Evolutionary conservation across 2,797 vertebrate species (phyloP), one percentile per base, ranked within the genome.

Genomic region (Pipistrellus kuhlii): DNA sequence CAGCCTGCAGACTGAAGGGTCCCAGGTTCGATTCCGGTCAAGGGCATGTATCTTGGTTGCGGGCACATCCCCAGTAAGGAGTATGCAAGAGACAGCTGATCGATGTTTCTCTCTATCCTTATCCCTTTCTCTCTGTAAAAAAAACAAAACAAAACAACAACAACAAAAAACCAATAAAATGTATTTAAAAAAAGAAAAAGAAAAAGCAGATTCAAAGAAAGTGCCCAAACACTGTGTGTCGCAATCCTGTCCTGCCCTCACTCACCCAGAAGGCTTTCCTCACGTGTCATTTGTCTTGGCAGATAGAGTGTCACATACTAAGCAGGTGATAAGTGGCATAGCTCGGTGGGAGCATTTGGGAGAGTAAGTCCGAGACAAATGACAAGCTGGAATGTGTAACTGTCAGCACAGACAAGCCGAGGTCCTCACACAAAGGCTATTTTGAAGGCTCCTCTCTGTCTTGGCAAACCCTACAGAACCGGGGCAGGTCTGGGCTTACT

Each of bases 321-420:
- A 92, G 93, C 96, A 96, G 90, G 93, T 95, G 96, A 92, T 95
- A 97, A 97, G 93, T 92, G 38, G 91, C 94, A 82, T 90, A 94
- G 73, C 96, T 95, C 46, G 4, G 3, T 51, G 62, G 82, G 81
- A 88, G 77, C 93, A 86, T 96, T 93, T 94, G 90, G 87, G 73
- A 95, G 84, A 90, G 90, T 55, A 90, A 95, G 68, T 94, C 75
- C 25, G 85, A 85, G 86, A 92, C 85, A 86, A 91, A 81, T 48
- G 83, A 95, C 94, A 88, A 83, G 35, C 44, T 86, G 88, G 88
- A 96, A 95, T 95, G 93, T 90, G 30, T 73, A 72, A 48, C 71
- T 83, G 83, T 90, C 75, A 92, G 92, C 94, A 85, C 30, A 80
- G 78, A 46, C 59, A 64, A 62, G 85, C 53, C 85, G 46, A 91